Percentiles rank a stretch among this genome's conserved stretches.
Conservation (phyloP, 2,888 invertebrate genomes). For the Ophion ellenae region DNA sequence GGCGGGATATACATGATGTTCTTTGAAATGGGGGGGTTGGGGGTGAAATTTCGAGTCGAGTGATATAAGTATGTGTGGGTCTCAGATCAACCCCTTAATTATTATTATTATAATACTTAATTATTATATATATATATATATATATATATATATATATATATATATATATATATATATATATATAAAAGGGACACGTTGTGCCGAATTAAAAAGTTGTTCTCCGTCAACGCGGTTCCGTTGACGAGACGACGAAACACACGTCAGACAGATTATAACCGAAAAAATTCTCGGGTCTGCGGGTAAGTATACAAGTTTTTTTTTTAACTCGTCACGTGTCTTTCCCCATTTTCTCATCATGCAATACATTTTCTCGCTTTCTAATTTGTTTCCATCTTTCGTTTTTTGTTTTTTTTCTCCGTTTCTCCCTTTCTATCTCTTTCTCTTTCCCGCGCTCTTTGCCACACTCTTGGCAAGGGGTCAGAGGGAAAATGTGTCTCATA, state of each 20-base stretch:
- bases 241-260: slow-evolving; percentile 36
- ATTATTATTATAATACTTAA: too few species aligned
- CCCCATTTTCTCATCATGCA: slow-evolving; percentile 19
- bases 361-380: slow-evolving; percentile 45
- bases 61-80: too few species aligned
- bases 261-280: slow-evolving; percentile 48
- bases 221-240: slow-evolving; percentile 31
- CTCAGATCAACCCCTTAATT: too few species aligned
- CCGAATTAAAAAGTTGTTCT: slow-evolving; percentile 63
- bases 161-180: not conserved
- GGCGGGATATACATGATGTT: too few species aligned
- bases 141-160: too few species aligned
- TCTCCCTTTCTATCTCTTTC: slow-evolving; percentile 27
- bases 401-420: slow-evolving; percentile 28
- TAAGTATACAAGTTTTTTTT: slow-evolving; percentile 38
- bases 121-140: too few species aligned
- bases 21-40: too few species aligned
- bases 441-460: slow-evolving; percentile 37
- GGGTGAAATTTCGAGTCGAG: too few species aligned
- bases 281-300: slow-evolving; percentile 44
- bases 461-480: slow-evolving; percentile 46
- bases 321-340: slow-evolving; percentile 6
- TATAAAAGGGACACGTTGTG: slow-evolving; percentile 26
- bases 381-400: not conserved
- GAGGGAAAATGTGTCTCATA: slow-evolving; percentile 47